phyloP scores from a whole-genome alignment of 1,140 invertebrate species.

The Ceratina calcarata region DNA sequence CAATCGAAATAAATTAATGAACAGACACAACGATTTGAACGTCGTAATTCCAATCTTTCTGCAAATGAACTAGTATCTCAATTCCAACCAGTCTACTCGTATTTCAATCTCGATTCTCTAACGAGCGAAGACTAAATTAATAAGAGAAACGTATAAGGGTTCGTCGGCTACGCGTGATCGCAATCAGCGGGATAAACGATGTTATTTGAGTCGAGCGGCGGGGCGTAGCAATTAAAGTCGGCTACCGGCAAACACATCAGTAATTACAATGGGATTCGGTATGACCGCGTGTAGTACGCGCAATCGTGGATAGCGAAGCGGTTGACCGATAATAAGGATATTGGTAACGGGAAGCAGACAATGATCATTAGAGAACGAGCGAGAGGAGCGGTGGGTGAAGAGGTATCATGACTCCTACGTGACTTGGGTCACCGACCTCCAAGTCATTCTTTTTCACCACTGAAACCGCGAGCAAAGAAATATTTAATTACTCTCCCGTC shows the following conservation, averaged over 20 bases:
- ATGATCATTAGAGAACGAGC: slow-evolving; percentile 63
- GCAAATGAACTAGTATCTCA: no score
- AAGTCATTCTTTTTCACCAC: slow-evolving; percentile 20
- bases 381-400: slow-evolving; percentile 54
- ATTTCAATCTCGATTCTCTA: no score
- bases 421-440: slow-evolving; percentile 51
- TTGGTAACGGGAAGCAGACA: slow-evolving; percentile 69
- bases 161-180: background rate
- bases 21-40: no score
- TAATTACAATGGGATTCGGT: slow-evolving; percentile 42
- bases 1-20: no score
- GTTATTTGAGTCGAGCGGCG: background rate
- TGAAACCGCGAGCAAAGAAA: background rate
- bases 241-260: slow-evolving; percentile 19
- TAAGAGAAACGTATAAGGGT: background rate
- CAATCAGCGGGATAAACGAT: slow-evolving; percentile 24
- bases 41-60: no score
- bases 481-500: background rate
- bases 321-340: slow-evolving; percentile 69
- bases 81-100: no score
- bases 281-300: slow-evolving; percentile 20
- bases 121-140: background rate
- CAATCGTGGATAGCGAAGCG: slow-evolving; percentile 43
- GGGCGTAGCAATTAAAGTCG: slow-evolving; percentile 34
- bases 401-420: slow-evolving; percentile 61